phyloP scores from a whole-genome alignment of 2,113 vertebrate genomes.

The Oreochromis spilurus region DNA sequence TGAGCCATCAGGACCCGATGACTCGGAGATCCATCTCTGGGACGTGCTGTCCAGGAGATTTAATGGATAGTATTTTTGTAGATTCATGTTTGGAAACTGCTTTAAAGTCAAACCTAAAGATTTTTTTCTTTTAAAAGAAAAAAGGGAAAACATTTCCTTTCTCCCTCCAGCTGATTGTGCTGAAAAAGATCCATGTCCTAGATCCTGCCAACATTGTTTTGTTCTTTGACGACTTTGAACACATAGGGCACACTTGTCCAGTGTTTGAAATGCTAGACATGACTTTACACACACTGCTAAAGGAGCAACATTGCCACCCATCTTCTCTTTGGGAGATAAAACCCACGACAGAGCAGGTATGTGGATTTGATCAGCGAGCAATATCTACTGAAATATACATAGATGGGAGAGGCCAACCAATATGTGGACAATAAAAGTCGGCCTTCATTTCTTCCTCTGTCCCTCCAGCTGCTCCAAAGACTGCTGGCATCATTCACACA shows the following conservation, averaged over 20 bases:
- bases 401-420: background rate
- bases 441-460: background rate
- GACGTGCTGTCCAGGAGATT: background rate
- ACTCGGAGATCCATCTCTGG: background rate
- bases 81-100: background rate
- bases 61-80: background rate
- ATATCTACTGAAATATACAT: background rate
- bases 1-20: background rate
- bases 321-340: background rate
- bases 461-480: background rate
- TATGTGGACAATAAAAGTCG: background rate
- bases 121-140: background rate
- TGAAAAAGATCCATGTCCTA: background rate
- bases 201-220: background rate
- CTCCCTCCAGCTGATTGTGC: background rate
- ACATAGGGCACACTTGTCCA: background rate
- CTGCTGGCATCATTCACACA: background rate
- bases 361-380: background rate
- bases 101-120: background rate
- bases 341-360: background rate
- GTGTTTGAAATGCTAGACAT: background rate
- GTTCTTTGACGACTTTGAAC: background rate
- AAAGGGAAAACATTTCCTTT: background rate
- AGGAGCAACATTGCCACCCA: background rate
- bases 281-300: background rate